Conservation (phyloP, 2,113 vertebrate genomes). For the Pseudorectes ferrugineus region DNA sequence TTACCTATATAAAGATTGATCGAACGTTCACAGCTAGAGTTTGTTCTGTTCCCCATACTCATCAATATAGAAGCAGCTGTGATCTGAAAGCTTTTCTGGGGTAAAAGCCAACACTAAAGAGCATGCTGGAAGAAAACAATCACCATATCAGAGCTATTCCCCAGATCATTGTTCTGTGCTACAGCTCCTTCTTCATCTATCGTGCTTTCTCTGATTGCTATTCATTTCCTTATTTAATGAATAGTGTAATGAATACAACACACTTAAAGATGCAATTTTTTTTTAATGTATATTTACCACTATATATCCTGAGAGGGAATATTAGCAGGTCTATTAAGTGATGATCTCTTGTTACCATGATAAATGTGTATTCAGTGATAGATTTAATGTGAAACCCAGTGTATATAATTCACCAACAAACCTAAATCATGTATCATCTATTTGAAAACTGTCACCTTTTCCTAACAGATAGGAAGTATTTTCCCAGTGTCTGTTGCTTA, state of each 20-base stretch:
- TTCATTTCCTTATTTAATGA: conserved; percentile 7
- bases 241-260: not conserved
- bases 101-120: conserved; percentile 27
- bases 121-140: conserved; percentile 27
- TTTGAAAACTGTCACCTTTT: not conserved
- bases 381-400: not conserved
- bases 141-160: conserved; percentile 26
- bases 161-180: not conserved
- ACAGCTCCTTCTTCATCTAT: not conserved
- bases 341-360: not conserved
- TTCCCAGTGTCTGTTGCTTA: not conserved
- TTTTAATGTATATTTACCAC: not conserved
- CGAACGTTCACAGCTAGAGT: conserved; percentile 37
- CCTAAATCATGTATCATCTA: not conserved
- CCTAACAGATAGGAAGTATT: not conserved
- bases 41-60: conserved; percentile 34
- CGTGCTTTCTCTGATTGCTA: not conserved
- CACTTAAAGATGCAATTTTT: not conserved
- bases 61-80: conserved; percentile 55
- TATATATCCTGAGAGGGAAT: not conserved
- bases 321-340: conserved; percentile 4
- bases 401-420: not conserved
- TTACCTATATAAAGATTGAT: conserved; percentile 50
- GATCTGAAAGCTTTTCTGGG: conserved; percentile 58
- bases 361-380: not conserved